Evolutionary conservation across 2,888 invertebrate species (phyloP), one percentile per base, ranked within the genome.

Genomic region (Stenichneumon culpator): DNA sequence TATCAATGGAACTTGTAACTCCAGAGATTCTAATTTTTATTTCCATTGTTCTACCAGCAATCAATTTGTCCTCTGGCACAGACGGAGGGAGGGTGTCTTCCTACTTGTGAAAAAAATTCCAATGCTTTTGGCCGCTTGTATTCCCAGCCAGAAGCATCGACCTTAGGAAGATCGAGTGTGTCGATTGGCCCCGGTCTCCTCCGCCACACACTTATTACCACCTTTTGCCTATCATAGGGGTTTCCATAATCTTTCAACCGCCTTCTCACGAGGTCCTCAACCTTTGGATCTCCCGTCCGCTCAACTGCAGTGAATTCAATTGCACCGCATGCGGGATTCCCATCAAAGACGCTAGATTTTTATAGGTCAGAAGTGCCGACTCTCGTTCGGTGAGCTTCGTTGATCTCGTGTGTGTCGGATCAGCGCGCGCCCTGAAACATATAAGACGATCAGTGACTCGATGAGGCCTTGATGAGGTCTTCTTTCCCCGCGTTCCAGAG

Each of bases 251-350:
- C 16, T 16, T 28, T 36, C 72, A 79, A 36, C 50, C 16, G 39
- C 50, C 73, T 86, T 88, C 88, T 86, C 88, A 87, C 87, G 86
- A 77, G 86, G 83, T 87, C 86, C 68, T 32, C 78, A 68, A 84
- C 84, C 86, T 74, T 32, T 79, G 57, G 36, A 65, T 68, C 25
- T 57, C 39, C 63, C 19, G 52, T 57, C 16, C 32, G 54, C 22
- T 16, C 65, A 22, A 19, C 52, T 65, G 36, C 79, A 25, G 52
- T 60, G 82, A 68, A 87, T 86, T 84, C 79, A 87, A 86, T 88
- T 87, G 87, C 85, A 84, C 69, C 75, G 82, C 73, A 88, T 88
- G 88, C 88, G 88, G 88, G 88, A 88, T 88, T 87, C 78, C 75
- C 84, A 79, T 75, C 72, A 82, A 63, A 80, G 63, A 86, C 36